phyloP scores from a whole-genome alignment of 2,797 vertebrate genomes.

The Notolepis coatsorum region DNA sequence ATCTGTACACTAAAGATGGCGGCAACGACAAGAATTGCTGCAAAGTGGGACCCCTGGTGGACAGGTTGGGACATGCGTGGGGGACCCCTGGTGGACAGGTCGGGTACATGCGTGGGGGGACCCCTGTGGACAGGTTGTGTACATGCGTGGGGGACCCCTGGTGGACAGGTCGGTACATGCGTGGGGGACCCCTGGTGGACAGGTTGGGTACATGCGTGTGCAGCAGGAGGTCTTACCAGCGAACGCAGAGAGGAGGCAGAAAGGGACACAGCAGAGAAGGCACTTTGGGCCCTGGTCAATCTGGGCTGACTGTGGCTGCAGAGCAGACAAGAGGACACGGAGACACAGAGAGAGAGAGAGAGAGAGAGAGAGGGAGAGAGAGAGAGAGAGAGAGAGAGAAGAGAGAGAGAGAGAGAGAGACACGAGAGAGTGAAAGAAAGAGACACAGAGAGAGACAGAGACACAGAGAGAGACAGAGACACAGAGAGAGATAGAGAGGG shows the following conservation, averaged over 20 bases:
- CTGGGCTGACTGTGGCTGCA: conserved; percentile 84
- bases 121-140: not conserved
- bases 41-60: conserved; percentile 52
- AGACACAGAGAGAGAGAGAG: conserved; percentile 9
- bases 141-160: not conserved
- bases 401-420: not conserved
- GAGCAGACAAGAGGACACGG: conserved; percentile 13
- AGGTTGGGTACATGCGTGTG: not conserved
- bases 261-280: conserved; percentile 95
- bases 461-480: not conserved
- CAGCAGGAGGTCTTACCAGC: conserved; percentile 85
- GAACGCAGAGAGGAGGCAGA: conserved; percentile 95
- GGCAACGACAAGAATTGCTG: conserved; percentile 37
- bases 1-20: no score
- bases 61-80: conserved; percentile 24
- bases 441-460: not conserved
- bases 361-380: not conserved
- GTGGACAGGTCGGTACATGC: not conserved
- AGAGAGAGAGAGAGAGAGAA: not conserved
- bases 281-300: conserved; percentile 97
- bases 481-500: not conserved
- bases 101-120: not conserved
- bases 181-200: not conserved
- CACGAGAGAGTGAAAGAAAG: not conserved
- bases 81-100: not conserved